Evolutionary conservation across 2,797 vertebrate genomes (phyloP).

Genomic region (Enteromius anoplus): DNA sequence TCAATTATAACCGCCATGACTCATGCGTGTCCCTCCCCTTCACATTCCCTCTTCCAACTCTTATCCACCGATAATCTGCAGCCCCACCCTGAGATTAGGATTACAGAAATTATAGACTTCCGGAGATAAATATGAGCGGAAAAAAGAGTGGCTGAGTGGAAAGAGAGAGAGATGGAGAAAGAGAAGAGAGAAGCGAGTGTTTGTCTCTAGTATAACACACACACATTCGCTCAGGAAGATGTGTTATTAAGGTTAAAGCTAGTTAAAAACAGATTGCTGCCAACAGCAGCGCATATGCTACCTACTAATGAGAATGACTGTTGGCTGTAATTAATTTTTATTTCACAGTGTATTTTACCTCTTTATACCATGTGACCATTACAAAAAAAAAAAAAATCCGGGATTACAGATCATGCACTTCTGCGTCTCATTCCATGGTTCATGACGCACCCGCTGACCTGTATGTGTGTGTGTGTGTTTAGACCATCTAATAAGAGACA

Average conservation of each 20-base stretch:
- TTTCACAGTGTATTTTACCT: slow-evolving; percentile 61
- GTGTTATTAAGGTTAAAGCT: slow-evolving; percentile 68
- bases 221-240: slow-evolving; percentile 33
- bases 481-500: slow-evolving; percentile 32
- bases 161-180: slow-evolving; percentile 24
- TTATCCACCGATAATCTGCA: slow-evolving; percentile 43
- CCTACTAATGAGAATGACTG: slow-evolving; percentile 75
- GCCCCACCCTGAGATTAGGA: slow-evolving; percentile 81
- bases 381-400: slow-evolving; percentile 7
- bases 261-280: slow-evolving; percentile 73
- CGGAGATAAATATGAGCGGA: slow-evolving; percentile 75
- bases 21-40: background rate
- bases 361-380: slow-evolving; percentile 31
- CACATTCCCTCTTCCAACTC: slow-evolving; percentile 34
- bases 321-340: slow-evolving; percentile 68
- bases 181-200: background rate
- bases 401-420: slow-evolving; percentile 49
- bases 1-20: slow-evolving; percentile 3
- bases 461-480: slow-evolving; percentile 11
- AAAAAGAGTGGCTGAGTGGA: background rate
- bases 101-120: slow-evolving; percentile 83
- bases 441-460: slow-evolving; percentile 30
- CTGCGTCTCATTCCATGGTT: slow-evolving; percentile 21
- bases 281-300: slow-evolving; percentile 75
- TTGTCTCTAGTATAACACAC: background rate